A percentile compares a stretch with the other conserved stretches of the same genome.
These are phyloP conservation scores for Pao palembangensis DNA, from an alignment of 2,113 vertebrate genomes.

Conservation along the genomic window DNA sequence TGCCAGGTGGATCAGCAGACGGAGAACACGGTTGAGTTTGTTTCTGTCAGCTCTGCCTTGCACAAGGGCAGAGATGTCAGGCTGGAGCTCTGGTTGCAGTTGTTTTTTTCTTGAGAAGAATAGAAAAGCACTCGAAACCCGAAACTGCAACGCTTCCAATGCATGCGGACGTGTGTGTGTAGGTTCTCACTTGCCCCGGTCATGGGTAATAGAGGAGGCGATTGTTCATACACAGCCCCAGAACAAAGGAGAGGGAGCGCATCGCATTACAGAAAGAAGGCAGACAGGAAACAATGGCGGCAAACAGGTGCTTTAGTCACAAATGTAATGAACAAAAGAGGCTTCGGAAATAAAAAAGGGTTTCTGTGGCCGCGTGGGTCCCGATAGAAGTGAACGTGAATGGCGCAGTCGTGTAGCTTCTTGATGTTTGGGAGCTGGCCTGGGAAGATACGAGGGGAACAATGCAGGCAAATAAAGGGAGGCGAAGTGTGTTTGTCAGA, in stretches of 20 bases:
- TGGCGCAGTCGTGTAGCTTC: neutral
- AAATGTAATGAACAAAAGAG: constrained; percentile 38
- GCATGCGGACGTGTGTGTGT: constrained; percentile 9
- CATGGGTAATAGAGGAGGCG: constrained; percentile 63
- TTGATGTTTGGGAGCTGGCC: constrained; percentile 10
- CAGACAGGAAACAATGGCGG: constrained; percentile 23
- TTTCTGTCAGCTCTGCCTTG: no score
- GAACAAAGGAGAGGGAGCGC: constrained; percentile 40
- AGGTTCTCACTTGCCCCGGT: constrained; percentile 13
- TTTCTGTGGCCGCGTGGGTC: neutral
- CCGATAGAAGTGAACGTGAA: constrained; percentile 6
- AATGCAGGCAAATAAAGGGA: constrained; percentile 12
- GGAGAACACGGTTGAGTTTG: neutral
- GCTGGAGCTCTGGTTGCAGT: constrained; percentile 47
- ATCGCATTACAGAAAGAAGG: constrained; percentile 60
- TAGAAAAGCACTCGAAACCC: constrained; percentile 58
- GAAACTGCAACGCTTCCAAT: constrained; percentile 35
- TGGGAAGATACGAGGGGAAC: constrained; percentile 14
- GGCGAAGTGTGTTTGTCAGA: constrained; percentile 6
- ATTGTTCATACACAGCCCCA: constrained; percentile 47
- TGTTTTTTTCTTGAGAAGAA: constrained; percentile 43
- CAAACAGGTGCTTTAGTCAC: constrained; percentile 18
- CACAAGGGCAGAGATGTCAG: constrained; percentile 18
- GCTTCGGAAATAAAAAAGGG: constrained; percentile 31
- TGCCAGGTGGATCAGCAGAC: neutral